Conservation (phyloP, 2,113 vertebrate species). For the Cyphotilapia sp. region DNA sequence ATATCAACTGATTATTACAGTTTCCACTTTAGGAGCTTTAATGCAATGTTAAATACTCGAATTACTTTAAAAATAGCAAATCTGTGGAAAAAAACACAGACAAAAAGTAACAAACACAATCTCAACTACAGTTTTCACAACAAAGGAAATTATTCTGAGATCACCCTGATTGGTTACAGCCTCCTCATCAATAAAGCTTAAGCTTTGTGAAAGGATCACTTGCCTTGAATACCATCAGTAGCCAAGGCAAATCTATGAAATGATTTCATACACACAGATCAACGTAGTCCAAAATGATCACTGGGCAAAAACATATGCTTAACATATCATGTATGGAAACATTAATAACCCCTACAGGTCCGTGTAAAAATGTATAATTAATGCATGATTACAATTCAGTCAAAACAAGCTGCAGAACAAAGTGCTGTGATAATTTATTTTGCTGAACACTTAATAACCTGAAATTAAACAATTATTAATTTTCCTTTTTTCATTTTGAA, state of each 20-base stretch:
- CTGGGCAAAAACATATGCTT: neutral
- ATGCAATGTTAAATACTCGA: accelerated
- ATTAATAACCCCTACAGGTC: neutral
- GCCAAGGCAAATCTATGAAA: accelerated
- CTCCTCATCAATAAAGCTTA: neutral
- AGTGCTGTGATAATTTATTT: neutral
- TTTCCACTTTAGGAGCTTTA: neutral
- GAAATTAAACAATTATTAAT: neutral
- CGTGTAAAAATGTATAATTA: accelerated
- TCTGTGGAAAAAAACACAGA: neutral
- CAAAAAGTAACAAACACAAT: neutral
- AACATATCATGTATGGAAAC: neutral
- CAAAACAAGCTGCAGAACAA: neutral
- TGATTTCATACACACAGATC: neutral
- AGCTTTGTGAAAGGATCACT: neutral
- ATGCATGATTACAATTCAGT: neutral
- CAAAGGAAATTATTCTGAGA: neutral
- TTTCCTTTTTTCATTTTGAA: neutral
- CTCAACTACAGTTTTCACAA: neutral
- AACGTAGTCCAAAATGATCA: accelerated
- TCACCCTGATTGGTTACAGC: accelerated
- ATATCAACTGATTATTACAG: neutral
- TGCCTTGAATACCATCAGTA: accelerated
- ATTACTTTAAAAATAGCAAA: neutral
- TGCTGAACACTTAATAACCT: neutral